Evolutionary conservation across 2,888 invertebrate species (phyloP).

Genomic region (Cantharis nigra): DNA sequence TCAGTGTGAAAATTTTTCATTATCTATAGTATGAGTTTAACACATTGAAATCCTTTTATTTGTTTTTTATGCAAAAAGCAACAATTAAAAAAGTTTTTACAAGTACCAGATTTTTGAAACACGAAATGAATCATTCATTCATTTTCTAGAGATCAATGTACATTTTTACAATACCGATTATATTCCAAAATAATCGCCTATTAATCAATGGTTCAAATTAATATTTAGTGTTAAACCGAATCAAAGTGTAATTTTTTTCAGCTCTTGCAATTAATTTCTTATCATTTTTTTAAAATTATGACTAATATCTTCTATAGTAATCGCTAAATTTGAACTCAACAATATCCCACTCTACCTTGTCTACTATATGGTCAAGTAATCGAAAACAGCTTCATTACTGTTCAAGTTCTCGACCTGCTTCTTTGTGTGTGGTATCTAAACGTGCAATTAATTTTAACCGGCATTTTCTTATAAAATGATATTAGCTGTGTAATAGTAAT

Average conservation of each 20-base stretch:
- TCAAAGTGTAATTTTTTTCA: neutral
- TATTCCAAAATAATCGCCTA: neutral
- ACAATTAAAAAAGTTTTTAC: no score
- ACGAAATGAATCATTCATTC: neutral
- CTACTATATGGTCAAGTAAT: conserved; percentile 5
- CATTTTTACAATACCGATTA: neutral
- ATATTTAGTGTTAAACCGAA: neutral
- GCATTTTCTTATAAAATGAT: neutral
- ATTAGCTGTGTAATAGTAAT: neutral
- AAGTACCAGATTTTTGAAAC: neutral
- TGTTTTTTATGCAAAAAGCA: no score
- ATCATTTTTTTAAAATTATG: neutral
- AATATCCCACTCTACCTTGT: conserved; percentile 22
- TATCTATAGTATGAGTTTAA: no score
- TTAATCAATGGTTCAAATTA: neutral
- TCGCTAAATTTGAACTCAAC: neutral
- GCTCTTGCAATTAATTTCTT: neutral
- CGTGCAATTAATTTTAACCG: neutral
- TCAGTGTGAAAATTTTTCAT: no score
- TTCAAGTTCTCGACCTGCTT: conserved; percentile 18
- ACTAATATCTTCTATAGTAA: neutral
- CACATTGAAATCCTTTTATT: no score
- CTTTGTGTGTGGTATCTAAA: neutral
- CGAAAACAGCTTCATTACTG: conserved; percentile 2
- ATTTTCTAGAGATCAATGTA: neutral